A percentile compares a stretch with the other conserved stretches of the same genome.
Conservation (phyloP, 2,113 vertebrate species). For the Prionailurus viverrinus region DNA sequence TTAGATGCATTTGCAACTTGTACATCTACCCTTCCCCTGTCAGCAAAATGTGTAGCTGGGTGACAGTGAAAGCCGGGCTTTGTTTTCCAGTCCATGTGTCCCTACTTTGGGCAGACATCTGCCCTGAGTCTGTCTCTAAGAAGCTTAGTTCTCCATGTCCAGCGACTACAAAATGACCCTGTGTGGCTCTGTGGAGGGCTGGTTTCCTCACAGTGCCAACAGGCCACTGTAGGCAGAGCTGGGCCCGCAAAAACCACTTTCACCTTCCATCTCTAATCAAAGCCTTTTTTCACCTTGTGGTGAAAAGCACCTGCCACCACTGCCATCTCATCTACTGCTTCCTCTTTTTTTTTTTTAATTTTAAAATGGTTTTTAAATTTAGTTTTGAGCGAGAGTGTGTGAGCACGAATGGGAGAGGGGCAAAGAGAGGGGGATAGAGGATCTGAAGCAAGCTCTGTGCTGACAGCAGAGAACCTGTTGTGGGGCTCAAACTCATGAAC, state of each 20-base stretch:
- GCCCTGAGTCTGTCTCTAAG: neutral
- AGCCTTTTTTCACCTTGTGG: neutral
- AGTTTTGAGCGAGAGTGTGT: too few species aligned
- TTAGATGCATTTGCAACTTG: neutral
- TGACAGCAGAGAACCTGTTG: too few species aligned
- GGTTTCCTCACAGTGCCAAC: neutral
- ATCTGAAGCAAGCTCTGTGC: too few species aligned
- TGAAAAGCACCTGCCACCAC: neutral
- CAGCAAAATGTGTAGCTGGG: neutral
- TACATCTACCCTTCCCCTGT: neutral
- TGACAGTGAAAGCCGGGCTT: neutral
- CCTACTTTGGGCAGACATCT: neutral
- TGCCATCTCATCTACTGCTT: neutral
- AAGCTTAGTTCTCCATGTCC: constrained; percentile 6
- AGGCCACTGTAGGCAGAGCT: neutral
- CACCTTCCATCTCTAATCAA: neutral
- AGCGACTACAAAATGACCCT: neutral
- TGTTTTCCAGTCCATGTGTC: neutral
- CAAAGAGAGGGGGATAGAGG: too few species aligned
- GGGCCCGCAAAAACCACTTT: neutral
- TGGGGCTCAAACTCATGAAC: too few species aligned
- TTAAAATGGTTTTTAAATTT: too few species aligned
- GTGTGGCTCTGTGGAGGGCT: neutral
- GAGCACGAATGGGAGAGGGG: too few species aligned
- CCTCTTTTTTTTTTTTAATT: too few species aligned